phyloP scores from a whole-genome alignment of 2,797 vertebrate genomes.

The Erethizon dorsatum region DNA sequence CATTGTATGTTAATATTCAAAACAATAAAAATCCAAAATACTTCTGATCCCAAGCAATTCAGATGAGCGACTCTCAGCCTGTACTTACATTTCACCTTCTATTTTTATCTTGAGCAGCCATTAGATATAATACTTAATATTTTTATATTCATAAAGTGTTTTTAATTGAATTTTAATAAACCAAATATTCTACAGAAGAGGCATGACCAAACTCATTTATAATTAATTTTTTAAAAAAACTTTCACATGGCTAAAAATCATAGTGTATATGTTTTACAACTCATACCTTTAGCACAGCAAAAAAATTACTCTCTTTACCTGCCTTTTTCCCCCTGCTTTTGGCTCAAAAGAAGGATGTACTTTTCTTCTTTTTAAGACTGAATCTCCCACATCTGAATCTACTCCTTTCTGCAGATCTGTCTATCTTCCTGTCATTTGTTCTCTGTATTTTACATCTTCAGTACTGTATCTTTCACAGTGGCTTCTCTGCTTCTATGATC shows the following conservation, averaged over 20 bases:
- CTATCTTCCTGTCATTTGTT: neutral
- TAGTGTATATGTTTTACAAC: neutral
- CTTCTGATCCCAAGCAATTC: neutral
- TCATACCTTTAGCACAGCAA: neutral
- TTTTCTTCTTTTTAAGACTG: slow-evolving; percentile 18
- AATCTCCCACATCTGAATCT: neutral
- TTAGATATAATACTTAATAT: neutral
- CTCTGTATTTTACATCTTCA: neutral
- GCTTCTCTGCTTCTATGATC: neutral
- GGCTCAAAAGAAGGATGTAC: neutral
- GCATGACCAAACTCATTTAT: neutral
- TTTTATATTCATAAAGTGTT: slow-evolving; percentile 42
- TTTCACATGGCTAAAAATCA: neutral
- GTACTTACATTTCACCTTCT: slow-evolving; percentile 18
- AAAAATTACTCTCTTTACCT: neutral
- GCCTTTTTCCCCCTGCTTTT: neutral
- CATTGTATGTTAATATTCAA: neutral
- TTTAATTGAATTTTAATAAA: slow-evolving; percentile 49
- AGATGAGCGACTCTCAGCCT: neutral
- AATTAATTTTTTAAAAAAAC: neutral
- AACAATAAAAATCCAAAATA: neutral
- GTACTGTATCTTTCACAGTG: neutral
- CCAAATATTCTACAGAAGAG: slow-evolving; percentile 12
- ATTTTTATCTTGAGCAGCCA: neutral
- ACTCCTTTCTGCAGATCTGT: neutral